phyloP scores from a whole-genome alignment of 2,113 vertebrate species.

The Cyanistes caeruleus region DNA sequence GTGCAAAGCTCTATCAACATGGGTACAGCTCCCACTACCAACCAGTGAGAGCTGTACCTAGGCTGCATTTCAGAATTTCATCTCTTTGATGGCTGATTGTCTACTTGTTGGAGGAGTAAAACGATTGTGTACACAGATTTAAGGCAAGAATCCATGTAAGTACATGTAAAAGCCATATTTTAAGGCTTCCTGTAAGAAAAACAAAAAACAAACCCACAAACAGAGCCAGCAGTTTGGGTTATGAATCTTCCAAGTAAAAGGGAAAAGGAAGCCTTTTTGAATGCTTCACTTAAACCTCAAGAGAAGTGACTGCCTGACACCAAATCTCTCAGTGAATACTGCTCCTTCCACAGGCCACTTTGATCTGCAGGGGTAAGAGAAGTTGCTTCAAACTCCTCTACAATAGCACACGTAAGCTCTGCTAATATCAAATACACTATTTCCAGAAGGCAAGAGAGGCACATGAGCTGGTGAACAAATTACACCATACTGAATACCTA shows the following conservation, averaged over 20 bases:
- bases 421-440: not conserved
- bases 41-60: not conserved
- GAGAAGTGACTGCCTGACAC: not conserved
- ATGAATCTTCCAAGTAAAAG: not conserved
- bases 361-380: not conserved
- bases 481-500: not conserved
- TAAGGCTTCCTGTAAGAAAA: not conserved
- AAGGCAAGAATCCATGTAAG: not conserved
- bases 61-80: not conserved
- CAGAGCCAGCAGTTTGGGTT: not conserved
- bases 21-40: not conserved
- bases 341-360: not conserved
- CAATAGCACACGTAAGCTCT: not conserved
- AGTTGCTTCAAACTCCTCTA: not conserved
- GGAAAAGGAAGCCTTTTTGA: not conserved
- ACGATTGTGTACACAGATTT: not conserved
- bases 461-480: not conserved
- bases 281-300: not conserved
- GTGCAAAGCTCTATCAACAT: not conserved
- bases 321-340: not conserved
- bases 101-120: not conserved
- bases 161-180: not conserved
- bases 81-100: rapidly evolving
- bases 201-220: not conserved
- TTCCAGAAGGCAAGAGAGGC: not conserved